These are phyloP conservation scores for Drosophila kanekoi DNA, from an alignment of 2,888 invertebrate genomes.

Conservation along the genomic window DNA sequence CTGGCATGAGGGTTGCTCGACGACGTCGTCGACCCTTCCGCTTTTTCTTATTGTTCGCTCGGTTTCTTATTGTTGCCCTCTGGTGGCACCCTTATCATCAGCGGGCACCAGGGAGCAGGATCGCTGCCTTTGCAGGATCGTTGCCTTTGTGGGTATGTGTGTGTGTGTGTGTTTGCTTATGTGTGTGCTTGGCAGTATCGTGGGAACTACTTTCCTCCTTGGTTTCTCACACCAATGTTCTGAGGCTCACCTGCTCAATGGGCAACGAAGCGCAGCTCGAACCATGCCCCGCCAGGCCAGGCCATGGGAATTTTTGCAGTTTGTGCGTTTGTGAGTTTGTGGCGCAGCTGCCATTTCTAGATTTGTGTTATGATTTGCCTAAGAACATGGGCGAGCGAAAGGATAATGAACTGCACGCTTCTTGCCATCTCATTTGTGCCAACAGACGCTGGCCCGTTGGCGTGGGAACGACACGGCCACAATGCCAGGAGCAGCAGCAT, in stretches of 20 bases:
- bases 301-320: conserved; percentile 78
- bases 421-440: conserved; percentile 61
- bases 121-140: conserved; percentile 65
- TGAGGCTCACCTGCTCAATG: conserved; percentile 83
- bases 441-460: conserved; percentile 28
- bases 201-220: conserved; percentile 85
- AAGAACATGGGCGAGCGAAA: conserved; percentile 50
- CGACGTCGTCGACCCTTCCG: conserved; percentile 64
- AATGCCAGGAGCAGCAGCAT: conserved; percentile 19
- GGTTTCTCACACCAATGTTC: conserved; percentile 84
- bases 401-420: conserved; percentile 74
- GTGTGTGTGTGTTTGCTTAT: conserved; percentile 26
- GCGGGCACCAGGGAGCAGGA: conserved; percentile 73
- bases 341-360: conserved; percentile 76
- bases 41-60: conserved; percentile 73
- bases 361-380: conserved; percentile 80
- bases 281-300: conserved; percentile 36
- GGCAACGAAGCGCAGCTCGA: conserved; percentile 52
- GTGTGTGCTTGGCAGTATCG: conserved; percentile 69
- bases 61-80: conserved; percentile 72
- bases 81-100: conserved; percentile 73
- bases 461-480: conserved; percentile 65
- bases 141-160: conserved; percentile 37
- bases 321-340: conserved; percentile 43
- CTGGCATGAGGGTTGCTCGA: conserved; percentile 70